Base-by-base conservation (phyloP, 1,140 invertebrate species). In the Pachyrhynchus sulphureomaculatus region DNA sequence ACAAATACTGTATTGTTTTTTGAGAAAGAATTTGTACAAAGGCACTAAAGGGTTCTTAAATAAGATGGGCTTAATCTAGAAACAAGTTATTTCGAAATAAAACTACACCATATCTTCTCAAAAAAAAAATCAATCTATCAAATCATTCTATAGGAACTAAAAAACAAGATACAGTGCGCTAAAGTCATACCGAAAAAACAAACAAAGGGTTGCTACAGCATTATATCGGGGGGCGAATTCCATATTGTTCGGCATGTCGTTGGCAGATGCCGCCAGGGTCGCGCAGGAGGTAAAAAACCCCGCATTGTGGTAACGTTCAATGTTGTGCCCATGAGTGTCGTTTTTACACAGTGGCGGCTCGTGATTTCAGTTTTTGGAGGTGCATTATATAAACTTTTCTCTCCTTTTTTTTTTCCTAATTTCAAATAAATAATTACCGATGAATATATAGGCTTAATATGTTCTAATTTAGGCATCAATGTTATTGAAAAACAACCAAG, bases 181-280 rank as follows among this genome's bases (percentile, higher is more conserved):
- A 64, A 58, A 56, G 33, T 64, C 13, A 29, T 59, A 9, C 57
- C 52, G 18, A 65, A 61, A 61, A 67, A 64, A 59, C 44, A 62
- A 24, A 60, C 39, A 36, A 48, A 55, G 26, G 55, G 66, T 39
- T 67, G 66, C 54, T 58, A 62, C 58, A 63, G 56, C 51, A 67
- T 67, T 29, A 65, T 67, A 24, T 56, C 48, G 10, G 23, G 55
- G 62, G 24, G 59, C 66, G 13, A 64, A 64, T 36, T 62, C 62
- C 53, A 67, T 67, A 32, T 60, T 67, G 44, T 67, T 67, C 33
- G 66, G 66, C 26, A 67, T 67, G 66, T 67, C 66, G 21, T 42
- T 67, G 39, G 66, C 62, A 18, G 66, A 67, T 39, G 66, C 62
- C 15, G 54, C 66, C 26, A 61, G 54, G 18, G 52, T 67, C n/a